Evolutionary conservation across 2,888 invertebrate genomes (phyloP).

Genomic region (Lissocephala sabroskyi): DNA sequence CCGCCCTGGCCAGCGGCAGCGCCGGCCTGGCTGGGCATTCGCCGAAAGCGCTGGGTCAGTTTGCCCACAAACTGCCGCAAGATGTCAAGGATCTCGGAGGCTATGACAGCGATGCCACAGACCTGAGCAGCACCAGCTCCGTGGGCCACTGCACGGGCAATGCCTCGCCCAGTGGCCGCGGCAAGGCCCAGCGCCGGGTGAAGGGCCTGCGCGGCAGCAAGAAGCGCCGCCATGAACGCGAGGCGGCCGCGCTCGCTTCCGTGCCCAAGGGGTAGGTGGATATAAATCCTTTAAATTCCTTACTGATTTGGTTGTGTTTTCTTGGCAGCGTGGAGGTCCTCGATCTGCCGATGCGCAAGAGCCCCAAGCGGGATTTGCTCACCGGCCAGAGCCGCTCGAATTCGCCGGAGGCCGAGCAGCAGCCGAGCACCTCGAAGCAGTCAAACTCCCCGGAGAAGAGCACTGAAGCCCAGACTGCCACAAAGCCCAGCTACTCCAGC

Average conservation of each 20-base stretch:
- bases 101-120: slow-evolving; percentile 70
- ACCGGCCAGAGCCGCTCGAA: slow-evolving; percentile 30
- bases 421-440: slow-evolving; percentile 69
- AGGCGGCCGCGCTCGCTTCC: slow-evolving; percentile 10
- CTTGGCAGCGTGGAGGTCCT: slow-evolving; percentile 28
- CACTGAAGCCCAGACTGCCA: slow-evolving; percentile 11
- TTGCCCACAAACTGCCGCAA: slow-evolving; percentile 45
- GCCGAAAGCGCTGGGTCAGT: slow-evolving; percentile 52
- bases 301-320: neutral
- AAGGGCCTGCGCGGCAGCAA: slow-evolving; percentile 39
- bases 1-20: slow-evolving; percentile 22
- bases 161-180: slow-evolving; percentile 54
- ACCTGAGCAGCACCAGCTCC: slow-evolving; percentile 71
- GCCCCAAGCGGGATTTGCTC: slow-evolving; percentile 62
- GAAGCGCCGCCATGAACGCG: slow-evolving; percentile 61
- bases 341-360: slow-evolving; percentile 49
- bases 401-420: slow-evolving; percentile 60
- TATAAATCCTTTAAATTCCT: neutral
- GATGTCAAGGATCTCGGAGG: slow-evolving; percentile 44
- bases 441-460: slow-evolving; percentile 56
- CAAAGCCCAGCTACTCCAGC: slow-evolving; percentile 53
- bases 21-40: slow-evolving; percentile 32
- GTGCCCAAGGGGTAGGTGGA: slow-evolving; percentile 27
- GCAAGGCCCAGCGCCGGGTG: slow-evolving; percentile 39
- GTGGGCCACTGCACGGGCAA: slow-evolving; percentile 55